These are phyloP conservation scores for Corydoras maculifer DNA, from an alignment of 2,113 vertebrate genomes.

Conservation along the genomic window DNA sequence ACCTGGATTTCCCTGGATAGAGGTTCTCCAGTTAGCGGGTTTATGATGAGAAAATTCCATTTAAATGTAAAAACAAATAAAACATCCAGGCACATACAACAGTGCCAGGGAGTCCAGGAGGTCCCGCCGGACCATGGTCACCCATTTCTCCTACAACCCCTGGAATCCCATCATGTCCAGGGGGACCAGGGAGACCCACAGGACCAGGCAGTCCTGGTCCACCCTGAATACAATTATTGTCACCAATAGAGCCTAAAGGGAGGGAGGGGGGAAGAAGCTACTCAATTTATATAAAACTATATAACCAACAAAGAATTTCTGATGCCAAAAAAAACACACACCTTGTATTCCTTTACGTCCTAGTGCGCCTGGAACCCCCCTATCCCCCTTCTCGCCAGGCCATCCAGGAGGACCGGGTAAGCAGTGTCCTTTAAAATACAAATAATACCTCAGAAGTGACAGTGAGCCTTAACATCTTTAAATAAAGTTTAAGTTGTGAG, in stretches of 20 bases:
- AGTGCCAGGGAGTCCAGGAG: constrained; percentile 11
- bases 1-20: constrained; percentile 51
- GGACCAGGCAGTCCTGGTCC: constrained; percentile 50
- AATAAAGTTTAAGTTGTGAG: no score
- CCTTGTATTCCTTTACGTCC: constrained; percentile 24
- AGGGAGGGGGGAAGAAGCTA: background rate
- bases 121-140: constrained; percentile 67
- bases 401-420: constrained; percentile 10
- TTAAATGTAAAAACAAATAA: no score
- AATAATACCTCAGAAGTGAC: background rate
- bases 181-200: constrained; percentile 42
- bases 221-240: background rate
- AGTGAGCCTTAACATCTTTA: no score
- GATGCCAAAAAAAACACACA: background rate
- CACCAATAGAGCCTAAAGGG: background rate
- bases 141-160: constrained; percentile 62
- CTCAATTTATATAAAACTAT: background rate
- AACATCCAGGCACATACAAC: background rate
- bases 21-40: background rate
- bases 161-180: constrained; percentile 52
- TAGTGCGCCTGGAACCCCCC: constrained; percentile 64
- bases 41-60: background rate
- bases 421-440: constrained; percentile 22
- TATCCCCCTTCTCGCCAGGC: constrained; percentile 58
- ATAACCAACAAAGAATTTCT: background rate